Evolutionary conservation across 2,113 vertebrate species (phyloP).

Genomic region (Pardalotus punctatus): DNA sequence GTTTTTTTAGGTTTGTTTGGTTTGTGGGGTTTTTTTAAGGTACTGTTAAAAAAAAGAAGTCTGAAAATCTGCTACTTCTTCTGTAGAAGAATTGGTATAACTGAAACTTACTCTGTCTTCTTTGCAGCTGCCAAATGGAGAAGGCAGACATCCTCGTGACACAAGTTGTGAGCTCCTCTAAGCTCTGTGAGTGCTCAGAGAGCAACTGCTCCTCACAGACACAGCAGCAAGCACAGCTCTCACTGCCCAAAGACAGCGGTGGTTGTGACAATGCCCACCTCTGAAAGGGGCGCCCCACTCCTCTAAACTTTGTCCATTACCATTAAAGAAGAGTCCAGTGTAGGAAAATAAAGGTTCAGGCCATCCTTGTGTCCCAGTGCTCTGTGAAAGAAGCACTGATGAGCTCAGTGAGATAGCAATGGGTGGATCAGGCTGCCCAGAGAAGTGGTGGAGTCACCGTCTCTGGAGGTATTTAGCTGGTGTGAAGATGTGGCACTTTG

Average conservation of each 20-base stretch:
- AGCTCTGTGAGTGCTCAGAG: not conserved
- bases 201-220: not conserved
- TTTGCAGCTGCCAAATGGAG: not conserved
- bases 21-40: not conserved
- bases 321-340: not conserved
- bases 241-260: not conserved
- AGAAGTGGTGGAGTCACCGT: not conserved
- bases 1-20: not conserved
- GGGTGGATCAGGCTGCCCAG: not conserved
- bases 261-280: not conserved
- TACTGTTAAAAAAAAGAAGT: not conserved
- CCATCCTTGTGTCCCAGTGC: not conserved
- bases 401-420: not conserved
- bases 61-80: not conserved
- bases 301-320: not conserved
- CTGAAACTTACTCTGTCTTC: not conserved
- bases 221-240: not conserved
- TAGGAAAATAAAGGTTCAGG: not conserved
- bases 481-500: not conserved
- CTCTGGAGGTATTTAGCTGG: not conserved
- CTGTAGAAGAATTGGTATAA: not conserved
- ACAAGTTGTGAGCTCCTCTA: not conserved
- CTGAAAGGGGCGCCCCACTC: not conserved
- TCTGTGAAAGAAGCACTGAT: not conserved
- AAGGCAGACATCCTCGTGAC: not conserved